Percentiles rank a stretch among this genome's conserved stretches.
phyloP scores from a whole-genome alignment of 2,797 vertebrate genomes.

The Oreonectes daqikongensis region DNA sequence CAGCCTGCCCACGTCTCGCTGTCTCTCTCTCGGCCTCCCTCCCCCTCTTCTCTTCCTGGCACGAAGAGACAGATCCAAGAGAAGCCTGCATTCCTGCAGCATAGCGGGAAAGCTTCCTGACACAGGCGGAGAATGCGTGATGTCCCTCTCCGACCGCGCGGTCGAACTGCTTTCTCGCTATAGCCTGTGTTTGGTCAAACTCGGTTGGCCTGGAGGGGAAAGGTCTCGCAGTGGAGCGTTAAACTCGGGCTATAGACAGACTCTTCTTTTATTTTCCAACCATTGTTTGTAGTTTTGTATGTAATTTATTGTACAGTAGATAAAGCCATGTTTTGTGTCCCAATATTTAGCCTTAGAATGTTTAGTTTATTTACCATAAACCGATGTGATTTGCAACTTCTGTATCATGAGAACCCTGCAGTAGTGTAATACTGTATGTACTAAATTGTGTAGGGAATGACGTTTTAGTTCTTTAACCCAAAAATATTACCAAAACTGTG shows the following conservation, averaged over 20 bases:
- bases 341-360: no score
- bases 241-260: background rate
- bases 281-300: background rate
- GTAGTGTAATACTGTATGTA: no score
- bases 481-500: no score
- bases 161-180: conserved; percentile 41
- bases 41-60: conserved; percentile 40
- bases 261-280: background rate
- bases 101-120: conserved; percentile 52
- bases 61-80: conserved; percentile 32
- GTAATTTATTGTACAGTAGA: no score
- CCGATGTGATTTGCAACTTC: no score
- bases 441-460: no score
- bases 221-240: conserved; percentile 5
- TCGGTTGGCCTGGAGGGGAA: conserved; percentile 25
- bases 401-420: no score
- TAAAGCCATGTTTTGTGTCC: no score
- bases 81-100: conserved; percentile 46
- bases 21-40: conserved; percentile 25
- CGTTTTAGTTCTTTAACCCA: no score
- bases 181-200: conserved; percentile 22
- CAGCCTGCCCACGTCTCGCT: conserved; percentile 38
- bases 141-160: conserved; percentile 24
- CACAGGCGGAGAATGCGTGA: conserved; percentile 49
- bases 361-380: no score